phyloP scores from a whole-genome alignment of 2,113 vertebrate species.

The Solea solea region DNA sequence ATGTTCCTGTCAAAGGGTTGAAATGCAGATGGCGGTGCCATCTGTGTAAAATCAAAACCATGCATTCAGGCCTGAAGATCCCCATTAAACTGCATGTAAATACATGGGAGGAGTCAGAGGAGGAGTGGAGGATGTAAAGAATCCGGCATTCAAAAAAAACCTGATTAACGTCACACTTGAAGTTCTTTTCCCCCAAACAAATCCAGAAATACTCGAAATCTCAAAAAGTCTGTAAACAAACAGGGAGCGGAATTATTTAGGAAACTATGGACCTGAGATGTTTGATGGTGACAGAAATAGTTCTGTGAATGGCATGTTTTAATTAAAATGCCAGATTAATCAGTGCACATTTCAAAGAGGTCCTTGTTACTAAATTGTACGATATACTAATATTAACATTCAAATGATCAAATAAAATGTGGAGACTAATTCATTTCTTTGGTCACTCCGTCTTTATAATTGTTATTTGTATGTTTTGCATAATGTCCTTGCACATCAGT shows the following conservation, averaged over 20 bases:
- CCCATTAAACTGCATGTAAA: constrained; percentile 76
- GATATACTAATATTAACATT: constrained; percentile 53
- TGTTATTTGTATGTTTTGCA: constrained; percentile 18
- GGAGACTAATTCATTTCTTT: constrained; percentile 55
- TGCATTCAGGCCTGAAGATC: constrained; percentile 81
- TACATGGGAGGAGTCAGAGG: constrained; percentile 72
- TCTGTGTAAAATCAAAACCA: constrained; percentile 81
- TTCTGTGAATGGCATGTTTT: constrained; percentile 56
- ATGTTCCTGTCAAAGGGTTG: constrained; percentile 78
- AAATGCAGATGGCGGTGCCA: constrained; percentile 81
- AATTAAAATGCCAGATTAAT: constrained; percentile 62
- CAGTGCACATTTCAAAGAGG: constrained; percentile 50
- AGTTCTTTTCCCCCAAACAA: constrained; percentile 51
- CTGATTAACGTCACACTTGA: constrained; percentile 73
- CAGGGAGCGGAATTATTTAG: constrained; percentile 27
- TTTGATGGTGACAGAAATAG: constrained; percentile 50
- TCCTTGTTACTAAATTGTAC: constrained; percentile 55
- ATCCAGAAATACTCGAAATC: constrained; percentile 45
- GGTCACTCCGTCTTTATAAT: constrained; percentile 17
- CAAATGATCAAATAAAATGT: constrained; percentile 58
- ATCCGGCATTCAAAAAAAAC: constrained; percentile 71
- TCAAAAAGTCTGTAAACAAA: constrained; percentile 58
- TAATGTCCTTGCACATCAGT: constrained; percentile 31
- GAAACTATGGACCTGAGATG: constrained; percentile 25
- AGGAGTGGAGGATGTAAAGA: constrained; percentile 72